Evolutionary conservation across 2,888 invertebrate species (phyloP).

Genomic region (Noctua janthina): DNA sequence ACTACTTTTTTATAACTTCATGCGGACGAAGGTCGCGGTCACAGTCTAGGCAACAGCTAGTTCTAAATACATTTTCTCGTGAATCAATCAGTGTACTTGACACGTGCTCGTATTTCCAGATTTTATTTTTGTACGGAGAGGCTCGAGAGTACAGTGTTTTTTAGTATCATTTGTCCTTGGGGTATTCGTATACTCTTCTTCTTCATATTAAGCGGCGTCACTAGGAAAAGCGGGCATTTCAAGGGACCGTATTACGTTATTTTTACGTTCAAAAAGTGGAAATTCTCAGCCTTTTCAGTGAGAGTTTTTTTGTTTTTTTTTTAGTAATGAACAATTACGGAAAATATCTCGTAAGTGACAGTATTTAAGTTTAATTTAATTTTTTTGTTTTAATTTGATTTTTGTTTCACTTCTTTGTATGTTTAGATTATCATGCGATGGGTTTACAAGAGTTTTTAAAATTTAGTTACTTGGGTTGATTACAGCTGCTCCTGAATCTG

Average conservation of each 20-base stretch:
- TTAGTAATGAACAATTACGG: too few species aligned
- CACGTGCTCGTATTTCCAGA: background rate
- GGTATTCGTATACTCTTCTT: background rate
- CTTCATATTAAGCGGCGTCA: background rate
- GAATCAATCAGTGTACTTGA: conserved; percentile 24
- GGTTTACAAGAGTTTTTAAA: background rate
- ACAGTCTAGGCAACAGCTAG: background rate
- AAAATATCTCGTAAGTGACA: too few species aligned
- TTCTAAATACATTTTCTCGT: conserved; percentile 26
- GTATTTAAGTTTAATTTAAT: too few species aligned
- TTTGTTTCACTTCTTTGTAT: background rate
- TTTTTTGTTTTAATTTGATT: background rate
- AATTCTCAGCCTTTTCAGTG: background rate
- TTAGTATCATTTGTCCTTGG: background rate
- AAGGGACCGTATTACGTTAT: background rate
- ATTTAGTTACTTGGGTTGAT: background rate
- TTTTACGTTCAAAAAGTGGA: background rate
- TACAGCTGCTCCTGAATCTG: background rate
- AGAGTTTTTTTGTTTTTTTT: background rate
- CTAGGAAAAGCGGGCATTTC: background rate
- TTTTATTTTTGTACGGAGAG: background rate
- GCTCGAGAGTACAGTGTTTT: background rate
- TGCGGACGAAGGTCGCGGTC: background rate
- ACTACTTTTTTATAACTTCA: too few species aligned
- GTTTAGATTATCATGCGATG: background rate